phyloP scores from a whole-genome alignment of 64 coral and sea anemone genomes.

The Montipora efflorescens region DNA sequence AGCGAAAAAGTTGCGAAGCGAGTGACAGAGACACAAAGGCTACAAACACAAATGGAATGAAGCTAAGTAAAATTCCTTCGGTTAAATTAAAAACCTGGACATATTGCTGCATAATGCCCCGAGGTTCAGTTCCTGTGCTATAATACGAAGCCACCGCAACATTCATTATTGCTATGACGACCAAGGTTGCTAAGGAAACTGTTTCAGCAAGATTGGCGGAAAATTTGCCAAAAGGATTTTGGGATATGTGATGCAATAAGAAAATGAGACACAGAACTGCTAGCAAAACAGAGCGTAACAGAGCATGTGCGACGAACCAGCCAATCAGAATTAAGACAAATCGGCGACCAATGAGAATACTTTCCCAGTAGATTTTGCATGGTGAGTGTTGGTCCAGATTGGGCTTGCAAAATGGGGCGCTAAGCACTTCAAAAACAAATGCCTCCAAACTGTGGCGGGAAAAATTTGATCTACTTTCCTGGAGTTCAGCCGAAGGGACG shows the following conservation, averaged over 20 bases:
- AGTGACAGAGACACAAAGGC: not conserved
- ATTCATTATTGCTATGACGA: slow-evolving; percentile 40
- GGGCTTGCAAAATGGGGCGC: slow-evolving; percentile 40
- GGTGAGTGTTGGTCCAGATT: not conserved
- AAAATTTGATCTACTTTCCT: not conserved
- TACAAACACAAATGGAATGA: not conserved
- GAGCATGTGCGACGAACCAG: not conserved
- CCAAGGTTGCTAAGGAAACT: slow-evolving; percentile 49
- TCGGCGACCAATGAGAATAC: slow-evolving; percentile 54
- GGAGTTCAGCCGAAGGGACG: not conserved
- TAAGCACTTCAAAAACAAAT: slow-evolving; percentile 14
- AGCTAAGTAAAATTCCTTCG: not conserved
- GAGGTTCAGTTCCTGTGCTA: not conserved
- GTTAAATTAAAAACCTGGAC: not conserved
- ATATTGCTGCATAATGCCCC: not conserved
- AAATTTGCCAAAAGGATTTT: slow-evolving; percentile 14
- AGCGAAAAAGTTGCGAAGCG: not conserved
- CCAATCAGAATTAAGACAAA: slow-evolving; percentile 51
- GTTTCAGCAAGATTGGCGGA: slow-evolving; percentile 20
- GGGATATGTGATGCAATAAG: slow-evolving; percentile 22
- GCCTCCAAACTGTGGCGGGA: not conserved
- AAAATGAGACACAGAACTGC: slow-evolving; percentile 21
- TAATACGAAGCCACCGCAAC: slow-evolving; percentile 20
- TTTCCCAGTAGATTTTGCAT: slow-evolving; percentile 59
- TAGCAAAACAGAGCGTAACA: slow-evolving; percentile 10